Base-by-base conservation (phyloP, 37 sponge, comb jelly and placozoan genomes). In the Agelas oroides region DNA sequence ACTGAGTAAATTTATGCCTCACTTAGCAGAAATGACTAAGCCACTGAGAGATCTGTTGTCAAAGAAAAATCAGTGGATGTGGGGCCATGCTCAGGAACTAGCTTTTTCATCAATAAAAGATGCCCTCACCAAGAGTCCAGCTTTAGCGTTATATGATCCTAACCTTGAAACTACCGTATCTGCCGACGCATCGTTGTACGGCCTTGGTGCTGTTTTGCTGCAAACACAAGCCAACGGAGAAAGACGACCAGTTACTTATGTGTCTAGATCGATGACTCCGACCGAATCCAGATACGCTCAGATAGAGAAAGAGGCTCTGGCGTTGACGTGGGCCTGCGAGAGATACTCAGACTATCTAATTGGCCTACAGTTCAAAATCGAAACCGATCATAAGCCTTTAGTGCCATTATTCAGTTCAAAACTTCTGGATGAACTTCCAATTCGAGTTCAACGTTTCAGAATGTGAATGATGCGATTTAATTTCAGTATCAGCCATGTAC, bases 81-180 rank as follows among this genome's bases (percentile, higher is more conserved):
- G 89, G 83, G 83, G 89, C 21, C 77, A 61, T 23, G 41, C 23
- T 34, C 89, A 82, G 30, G 77, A 81, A 5, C 59, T 64, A 31
- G 77, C 77, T 31, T 88, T 88, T 59, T 19, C 23, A 19, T 57
- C 57, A 31, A n/a, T 87, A 63, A 79, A 87, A 35, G 53, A 57
- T 23, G 80, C 71, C 30, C 53, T 87, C 13, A 53, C 81, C 25
- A 35, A 32, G n/a, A 73, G 81, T 28, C 36, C 73, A 35, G 75
- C 73, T n/a, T 32, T 65, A 34, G 28, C 66, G 30, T 32, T 34
- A 28, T 65, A 24, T 32, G 33, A 65, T 32, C 66, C 66, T 65
- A 28, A 65, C 31, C 33, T 28, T 65, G 66, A 65, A 65, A 32
- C 33, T 5, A 65, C 30, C n/a, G n/a, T n/a, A n/a, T n/a, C n/a